These are phyloP conservation scores for Oxyura jamaicensis DNA, from an alignment of 2,113 vertebrate species.

Conservation along the genomic window DNA sequence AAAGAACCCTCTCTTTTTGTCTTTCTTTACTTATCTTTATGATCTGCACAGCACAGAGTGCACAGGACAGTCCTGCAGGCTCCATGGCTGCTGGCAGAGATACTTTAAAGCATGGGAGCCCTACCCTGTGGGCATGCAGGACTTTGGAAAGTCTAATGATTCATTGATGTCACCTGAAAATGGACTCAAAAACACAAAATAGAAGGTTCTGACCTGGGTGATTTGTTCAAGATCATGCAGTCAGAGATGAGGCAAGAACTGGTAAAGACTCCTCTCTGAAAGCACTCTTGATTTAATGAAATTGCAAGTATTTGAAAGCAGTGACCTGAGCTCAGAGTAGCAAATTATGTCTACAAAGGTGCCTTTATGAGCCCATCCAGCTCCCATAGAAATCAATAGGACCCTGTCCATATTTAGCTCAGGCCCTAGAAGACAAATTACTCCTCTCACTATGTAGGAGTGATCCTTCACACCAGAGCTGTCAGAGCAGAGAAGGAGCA, in stretches of 20 bases:
- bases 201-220: accelerated
- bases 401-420: neutral
- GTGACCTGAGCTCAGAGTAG: neutral
- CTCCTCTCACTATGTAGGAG: neutral
- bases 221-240: neutral
- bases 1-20: neutral
- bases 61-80: neutral
- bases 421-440: neutral
- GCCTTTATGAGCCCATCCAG: neutral
- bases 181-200: neutral
- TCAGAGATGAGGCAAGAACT: neutral
- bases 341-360: neutral
- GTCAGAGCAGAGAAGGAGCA: neutral
- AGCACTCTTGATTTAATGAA: neutral
- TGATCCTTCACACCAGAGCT: neutral
- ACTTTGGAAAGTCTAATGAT: neutral
- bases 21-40: neutral
- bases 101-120: neutral
- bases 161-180: neutral
- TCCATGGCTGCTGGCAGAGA: neutral
- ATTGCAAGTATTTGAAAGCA: neutral
- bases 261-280: neutral
- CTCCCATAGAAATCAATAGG: neutral
- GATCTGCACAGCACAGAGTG: neutral
- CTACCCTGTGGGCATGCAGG: neutral